Conservation (phyloP, 2,888 invertebrate genomes). For the Diaphora mendica region DNA sequence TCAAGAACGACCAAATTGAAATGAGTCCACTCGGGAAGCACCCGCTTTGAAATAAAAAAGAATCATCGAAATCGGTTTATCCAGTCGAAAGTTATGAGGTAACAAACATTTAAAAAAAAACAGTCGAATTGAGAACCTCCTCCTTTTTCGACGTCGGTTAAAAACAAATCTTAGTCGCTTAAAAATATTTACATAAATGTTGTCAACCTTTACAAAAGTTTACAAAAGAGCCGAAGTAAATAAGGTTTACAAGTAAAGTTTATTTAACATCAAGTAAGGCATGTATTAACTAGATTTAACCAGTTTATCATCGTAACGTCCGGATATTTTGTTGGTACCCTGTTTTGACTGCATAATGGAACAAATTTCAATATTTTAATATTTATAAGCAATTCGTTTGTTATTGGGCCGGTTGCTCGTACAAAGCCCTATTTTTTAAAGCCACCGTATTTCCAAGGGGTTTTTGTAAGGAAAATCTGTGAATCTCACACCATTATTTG, state of each 20-base stretch:
- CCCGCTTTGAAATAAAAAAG: too few species aligned
- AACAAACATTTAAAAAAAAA: too few species aligned
- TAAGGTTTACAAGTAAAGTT: constrained; percentile 34
- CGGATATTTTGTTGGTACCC: constrained; percentile 72
- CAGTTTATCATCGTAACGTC: constrained; percentile 67
- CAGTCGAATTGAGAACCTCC: too few species aligned
- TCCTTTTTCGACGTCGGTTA: too few species aligned
- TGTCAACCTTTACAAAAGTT: not conserved
- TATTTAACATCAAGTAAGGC: constrained; percentile 40
- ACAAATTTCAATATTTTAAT: constrained; percentile 78
- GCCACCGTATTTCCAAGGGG: constrained; percentile 24
- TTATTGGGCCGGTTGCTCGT: constrained; percentile 56
- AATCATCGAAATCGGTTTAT: too few species aligned
- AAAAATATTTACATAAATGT: not conserved
- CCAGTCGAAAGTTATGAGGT: too few species aligned
- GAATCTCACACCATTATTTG: constrained; percentile 39
- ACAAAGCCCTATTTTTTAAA: constrained; percentile 43
- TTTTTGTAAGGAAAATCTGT: constrained; percentile 42
- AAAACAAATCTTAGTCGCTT: too few species aligned
- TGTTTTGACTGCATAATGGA: constrained; percentile 75
- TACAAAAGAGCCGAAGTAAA: constrained; percentile 13
- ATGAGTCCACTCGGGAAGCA: too few species aligned
- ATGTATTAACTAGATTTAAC: constrained; percentile 62
- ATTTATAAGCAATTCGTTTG: constrained; percentile 76
- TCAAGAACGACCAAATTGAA: too few species aligned